phyloP scores from a whole-genome alignment of 1,140 invertebrate species.

The Danaus plexippus region DNA sequence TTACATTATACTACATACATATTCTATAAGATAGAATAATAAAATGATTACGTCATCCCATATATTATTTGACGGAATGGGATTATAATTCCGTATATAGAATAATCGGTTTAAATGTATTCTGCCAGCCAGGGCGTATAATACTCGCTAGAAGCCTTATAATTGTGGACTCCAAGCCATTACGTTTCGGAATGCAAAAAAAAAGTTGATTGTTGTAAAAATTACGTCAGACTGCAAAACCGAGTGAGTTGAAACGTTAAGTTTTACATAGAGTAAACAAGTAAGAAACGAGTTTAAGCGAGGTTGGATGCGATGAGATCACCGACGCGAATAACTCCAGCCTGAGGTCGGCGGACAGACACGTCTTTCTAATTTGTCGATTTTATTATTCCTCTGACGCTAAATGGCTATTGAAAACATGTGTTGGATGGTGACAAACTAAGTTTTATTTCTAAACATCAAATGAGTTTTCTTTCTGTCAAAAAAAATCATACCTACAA shows the following conservation, averaged over 20 bases:
- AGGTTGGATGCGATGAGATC: conserved; percentile 65
- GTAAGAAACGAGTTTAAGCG: conserved; percentile 65
- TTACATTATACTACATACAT: no score
- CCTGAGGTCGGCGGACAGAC: conserved; percentile 55
- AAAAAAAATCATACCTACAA: no score
- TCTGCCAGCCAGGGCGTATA: no score
- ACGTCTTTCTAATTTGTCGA: conserved; percentile 55
- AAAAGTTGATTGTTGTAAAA: conserved; percentile 15
- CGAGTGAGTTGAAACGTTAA: conserved; percentile 46
- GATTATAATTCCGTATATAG: no score
- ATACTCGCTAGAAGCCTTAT: no score
- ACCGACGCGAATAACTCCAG: conserved; percentile 50
- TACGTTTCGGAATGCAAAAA: conserved; percentile 12
- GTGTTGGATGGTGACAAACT: no score
- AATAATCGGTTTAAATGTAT: no score
- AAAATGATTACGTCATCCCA: no score
- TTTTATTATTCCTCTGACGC: conserved; percentile 29
- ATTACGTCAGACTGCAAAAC: conserved; percentile 48
- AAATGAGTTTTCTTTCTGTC: no score
- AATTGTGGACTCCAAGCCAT: background rate
- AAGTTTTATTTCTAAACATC: no score
- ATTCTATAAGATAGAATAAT: no score
- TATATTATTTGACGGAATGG: no score
- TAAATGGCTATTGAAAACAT: background rate
- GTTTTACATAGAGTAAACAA: conserved; percentile 61